phyloP scores from a whole-genome alignment of 2,888 invertebrate genomes.

The Saturnia japonica region DNA sequence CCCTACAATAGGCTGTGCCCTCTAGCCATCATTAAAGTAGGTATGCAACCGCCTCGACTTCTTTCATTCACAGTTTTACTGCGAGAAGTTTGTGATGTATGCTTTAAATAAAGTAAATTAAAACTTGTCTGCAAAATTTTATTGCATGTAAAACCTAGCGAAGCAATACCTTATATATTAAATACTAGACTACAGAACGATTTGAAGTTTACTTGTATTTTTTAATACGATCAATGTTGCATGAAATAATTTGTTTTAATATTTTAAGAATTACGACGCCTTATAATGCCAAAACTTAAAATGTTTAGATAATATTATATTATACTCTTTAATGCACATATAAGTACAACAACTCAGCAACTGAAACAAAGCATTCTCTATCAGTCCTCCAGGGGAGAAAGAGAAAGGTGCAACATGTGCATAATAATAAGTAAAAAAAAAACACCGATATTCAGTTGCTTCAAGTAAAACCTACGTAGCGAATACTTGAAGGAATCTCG shows the following conservation, averaged over 20 bases:
- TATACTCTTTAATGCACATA: no score
- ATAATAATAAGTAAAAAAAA: no score
- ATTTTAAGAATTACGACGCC: background rate
- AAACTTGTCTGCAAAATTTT: background rate
- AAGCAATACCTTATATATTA: background rate
- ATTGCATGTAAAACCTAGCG: background rate
- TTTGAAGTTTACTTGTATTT: background rate
- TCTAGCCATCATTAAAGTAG: constrained; percentile 37
- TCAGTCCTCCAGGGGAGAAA: no score
- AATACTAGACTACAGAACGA: background rate
- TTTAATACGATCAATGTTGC: background rate
- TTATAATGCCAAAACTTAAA: no score
- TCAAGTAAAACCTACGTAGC: no score
- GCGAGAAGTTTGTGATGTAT: constrained; percentile 19
- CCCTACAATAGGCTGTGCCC: constrained; percentile 53
- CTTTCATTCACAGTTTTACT: constrained; percentile 18
- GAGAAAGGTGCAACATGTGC: no score
- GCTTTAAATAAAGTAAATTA: constrained; percentile 3
- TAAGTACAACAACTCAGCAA: no score
- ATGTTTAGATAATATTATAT: no score
- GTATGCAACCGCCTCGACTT: constrained; percentile 21
- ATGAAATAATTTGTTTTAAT: background rate
- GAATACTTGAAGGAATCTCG: no score
- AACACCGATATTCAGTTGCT: no score
- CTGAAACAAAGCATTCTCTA: no score